phyloP scores from a whole-genome alignment of 2,113 vertebrate genomes.

The Pollimyrus isidori region DNA sequence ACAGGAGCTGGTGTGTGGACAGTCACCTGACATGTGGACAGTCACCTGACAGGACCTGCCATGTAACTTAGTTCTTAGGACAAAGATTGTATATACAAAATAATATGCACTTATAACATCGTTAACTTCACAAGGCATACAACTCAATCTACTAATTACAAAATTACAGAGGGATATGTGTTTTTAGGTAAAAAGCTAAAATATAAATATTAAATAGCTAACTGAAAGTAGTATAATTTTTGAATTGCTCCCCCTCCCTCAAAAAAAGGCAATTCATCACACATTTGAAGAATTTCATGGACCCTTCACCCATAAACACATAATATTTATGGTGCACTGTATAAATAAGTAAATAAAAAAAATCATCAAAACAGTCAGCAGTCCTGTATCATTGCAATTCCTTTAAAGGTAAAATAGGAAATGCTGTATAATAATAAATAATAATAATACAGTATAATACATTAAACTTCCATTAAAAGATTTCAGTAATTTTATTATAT shows the following conservation, averaged over 20 bases:
- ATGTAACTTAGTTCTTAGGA: background rate
- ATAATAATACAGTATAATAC: background rate
- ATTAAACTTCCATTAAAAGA: constrained; percentile 23
- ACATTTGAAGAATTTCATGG: background rate
- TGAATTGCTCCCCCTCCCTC: background rate
- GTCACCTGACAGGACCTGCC: background rate
- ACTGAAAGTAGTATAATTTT: background rate
- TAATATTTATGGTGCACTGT: background rate
- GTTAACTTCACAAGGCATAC: background rate
- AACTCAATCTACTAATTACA: background rate
- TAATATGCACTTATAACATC: background rate
- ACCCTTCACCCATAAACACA: background rate
- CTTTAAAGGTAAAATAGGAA: constrained; percentile 4
- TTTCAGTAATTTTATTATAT: constrained; percentile 35
- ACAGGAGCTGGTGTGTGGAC: background rate
- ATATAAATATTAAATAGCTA: background rate
- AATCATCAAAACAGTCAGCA: background rate
- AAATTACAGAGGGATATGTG: background rate
- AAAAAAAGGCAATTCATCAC: background rate
- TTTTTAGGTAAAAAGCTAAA: background rate
- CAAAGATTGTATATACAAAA: background rate
- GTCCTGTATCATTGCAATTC: background rate
- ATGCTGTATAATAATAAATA: background rate
- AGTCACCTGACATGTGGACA: background rate
- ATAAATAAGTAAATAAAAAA: background rate